Conservation (phyloP, 2,113 vertebrate genomes). For the Anguilla rostrata region DNA sequence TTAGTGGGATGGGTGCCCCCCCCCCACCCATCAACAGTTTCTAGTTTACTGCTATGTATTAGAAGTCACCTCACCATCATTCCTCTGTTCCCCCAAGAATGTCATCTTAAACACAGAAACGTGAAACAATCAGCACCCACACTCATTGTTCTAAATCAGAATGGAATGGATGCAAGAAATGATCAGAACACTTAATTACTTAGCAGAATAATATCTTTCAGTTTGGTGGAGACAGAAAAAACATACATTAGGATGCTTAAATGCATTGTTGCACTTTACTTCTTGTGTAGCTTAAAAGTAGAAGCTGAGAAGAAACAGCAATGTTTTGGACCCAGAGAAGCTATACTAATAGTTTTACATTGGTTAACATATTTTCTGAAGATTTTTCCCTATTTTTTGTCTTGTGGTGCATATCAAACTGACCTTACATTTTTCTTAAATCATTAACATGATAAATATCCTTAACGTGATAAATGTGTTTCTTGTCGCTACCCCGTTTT, state of each 20-base stretch:
- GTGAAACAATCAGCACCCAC: no score
- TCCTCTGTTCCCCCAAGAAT: no score
- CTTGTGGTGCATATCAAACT: background rate
- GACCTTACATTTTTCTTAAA: background rate
- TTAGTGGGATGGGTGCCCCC: no score
- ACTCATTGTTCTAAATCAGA: no score
- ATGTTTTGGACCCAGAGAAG: background rate
- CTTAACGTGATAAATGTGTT: background rate
- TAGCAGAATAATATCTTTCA: background rate
- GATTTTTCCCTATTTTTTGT: background rate
- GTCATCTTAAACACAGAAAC: no score
- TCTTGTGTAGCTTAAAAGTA: background rate
- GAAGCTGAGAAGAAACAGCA: background rate
- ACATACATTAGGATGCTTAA: background rate
- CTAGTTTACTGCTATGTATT: background rate
- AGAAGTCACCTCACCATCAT: no score
- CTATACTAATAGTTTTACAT: background rate
- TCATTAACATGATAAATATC: no score
- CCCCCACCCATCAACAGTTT: background rate
- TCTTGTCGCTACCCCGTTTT: background rate
- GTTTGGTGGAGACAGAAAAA: no score
- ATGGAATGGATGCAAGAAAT: no score
- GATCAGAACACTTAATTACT: no score
- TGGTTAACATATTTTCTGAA: background rate
- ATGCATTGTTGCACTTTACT: background rate